phyloP scores from a whole-genome alignment of 2,888 invertebrate genomes.

The Lasioglossum leucozonium region DNA sequence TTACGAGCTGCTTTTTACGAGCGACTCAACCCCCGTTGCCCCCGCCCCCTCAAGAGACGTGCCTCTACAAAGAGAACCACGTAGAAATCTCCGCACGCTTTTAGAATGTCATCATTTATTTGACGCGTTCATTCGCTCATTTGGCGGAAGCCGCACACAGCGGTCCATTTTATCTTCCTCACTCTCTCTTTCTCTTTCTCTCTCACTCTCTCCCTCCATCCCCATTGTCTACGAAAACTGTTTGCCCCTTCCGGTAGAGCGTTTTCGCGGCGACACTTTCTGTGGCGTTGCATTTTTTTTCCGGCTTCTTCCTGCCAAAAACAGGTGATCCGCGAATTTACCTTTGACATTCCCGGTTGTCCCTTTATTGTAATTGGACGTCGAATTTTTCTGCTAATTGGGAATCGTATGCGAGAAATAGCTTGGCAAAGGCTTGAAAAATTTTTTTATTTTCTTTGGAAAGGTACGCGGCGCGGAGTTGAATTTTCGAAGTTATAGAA shows the following conservation, averaged over 20 bases:
- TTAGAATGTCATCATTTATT: conserved; percentile 55
- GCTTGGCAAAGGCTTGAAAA: not conserved
- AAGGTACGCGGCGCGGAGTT: not conserved
- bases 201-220: conserved; percentile 11
- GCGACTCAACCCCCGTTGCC: not conserved
- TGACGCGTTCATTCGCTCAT: conserved; percentile 48
- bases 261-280: conserved; percentile 13
- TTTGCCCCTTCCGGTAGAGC: conserved; percentile 17
- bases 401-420: too few species aligned
- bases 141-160: conserved; percentile 17
- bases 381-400: not conserved
- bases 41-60: not conserved
- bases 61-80: not conserved
- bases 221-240: conserved; percentile 38
- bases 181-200: conserved; percentile 4
- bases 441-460: not conserved
- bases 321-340: not conserved
- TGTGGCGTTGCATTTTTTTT: not conserved
- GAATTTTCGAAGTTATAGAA: not conserved
- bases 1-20: conserved; percentile 61
- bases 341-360: not conserved
- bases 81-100: conserved; percentile 43
- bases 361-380: not conserved
- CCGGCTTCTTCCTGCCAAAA: too few species aligned
- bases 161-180: conserved; percentile 37